Conservation (phyloP, 1,140 invertebrate genomes). For the Wiebesia pumilae region DNA sequence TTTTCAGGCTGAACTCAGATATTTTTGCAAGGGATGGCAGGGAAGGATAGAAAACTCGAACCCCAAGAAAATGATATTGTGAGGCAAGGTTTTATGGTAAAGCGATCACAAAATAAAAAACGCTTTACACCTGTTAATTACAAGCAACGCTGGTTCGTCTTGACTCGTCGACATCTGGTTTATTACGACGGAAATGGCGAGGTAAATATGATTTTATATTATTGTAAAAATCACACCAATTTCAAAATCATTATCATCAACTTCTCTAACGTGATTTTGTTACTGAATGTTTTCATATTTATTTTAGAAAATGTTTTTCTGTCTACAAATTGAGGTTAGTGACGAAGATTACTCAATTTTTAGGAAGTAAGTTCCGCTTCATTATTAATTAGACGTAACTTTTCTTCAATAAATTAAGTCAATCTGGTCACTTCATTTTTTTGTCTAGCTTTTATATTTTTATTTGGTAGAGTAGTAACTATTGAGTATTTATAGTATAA, state of each 20-base stretch:
- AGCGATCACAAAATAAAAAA: conserved; percentile 91
- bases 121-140: conserved; percentile 89
- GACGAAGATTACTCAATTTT: conserved; percentile 52
- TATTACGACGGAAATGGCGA: conserved; percentile 88
- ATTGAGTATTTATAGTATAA: conserved; percentile 30
- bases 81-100: conserved; percentile 85
- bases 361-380: conserved; percentile 52
- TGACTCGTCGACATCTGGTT: conserved; percentile 83
- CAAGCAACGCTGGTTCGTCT: conserved; percentile 88
- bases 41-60: conserved; percentile 70
- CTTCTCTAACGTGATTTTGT: conserved; percentile 27
- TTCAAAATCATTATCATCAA: conserved; percentile 35
- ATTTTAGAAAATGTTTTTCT: conserved; percentile 56
- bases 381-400: conserved; percentile 48
- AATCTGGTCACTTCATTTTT: conserved; percentile 46
- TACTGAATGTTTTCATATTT: conserved; percentile 54
- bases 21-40: conserved; percentile 63
- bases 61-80: conserved; percentile 65
- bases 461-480: conserved; percentile 33
- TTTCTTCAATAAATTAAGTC: conserved; percentile 50
- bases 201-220: conserved; percentile 64
- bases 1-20: conserved; percentile 48
- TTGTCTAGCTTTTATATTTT: conserved; percentile 23
- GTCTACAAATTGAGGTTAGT: conserved; percentile 56
- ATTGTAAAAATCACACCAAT: conserved; percentile 14